Evolutionary conservation across 2,797 vertebrate species (phyloP).

Genomic region (Novumbra hubbsi): DNA sequence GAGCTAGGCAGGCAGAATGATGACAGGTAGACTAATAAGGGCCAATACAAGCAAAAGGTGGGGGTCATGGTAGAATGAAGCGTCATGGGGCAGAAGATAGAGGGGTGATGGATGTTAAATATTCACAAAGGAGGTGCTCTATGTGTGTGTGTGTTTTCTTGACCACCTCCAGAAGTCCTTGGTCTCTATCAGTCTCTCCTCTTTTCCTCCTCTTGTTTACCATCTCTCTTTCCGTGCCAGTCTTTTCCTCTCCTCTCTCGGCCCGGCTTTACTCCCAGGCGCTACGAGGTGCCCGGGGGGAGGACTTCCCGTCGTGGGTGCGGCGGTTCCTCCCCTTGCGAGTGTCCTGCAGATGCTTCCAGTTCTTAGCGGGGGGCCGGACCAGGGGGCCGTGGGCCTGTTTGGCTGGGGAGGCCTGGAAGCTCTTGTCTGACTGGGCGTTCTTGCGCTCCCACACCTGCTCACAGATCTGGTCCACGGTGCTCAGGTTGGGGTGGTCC

Average conservation of each 20-base stretch:
- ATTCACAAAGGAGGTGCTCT: slow-evolving; percentile 44
- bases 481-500: slow-evolving; percentile 86
- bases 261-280: slow-evolving; percentile 70
- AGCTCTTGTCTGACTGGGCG: slow-evolving; percentile 61
- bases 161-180: slow-evolving; percentile 55
- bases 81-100: background rate
- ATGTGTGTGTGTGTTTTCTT: slow-evolving; percentile 19
- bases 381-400: slow-evolving; percentile 46
- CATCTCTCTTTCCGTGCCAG: slow-evolving; percentile 45
- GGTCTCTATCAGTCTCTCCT: slow-evolving; percentile 42
- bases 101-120: slow-evolving; percentile 37
- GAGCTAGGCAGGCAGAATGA: background rate
- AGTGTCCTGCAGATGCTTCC: slow-evolving; percentile 79
- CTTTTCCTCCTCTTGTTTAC: slow-evolving; percentile 30
- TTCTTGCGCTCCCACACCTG: slow-evolving; percentile 82
- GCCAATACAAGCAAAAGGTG: background rate
- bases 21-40: background rate
- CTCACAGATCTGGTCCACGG: slow-evolving; percentile 84
- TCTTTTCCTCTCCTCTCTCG: slow-evolving; percentile 17
- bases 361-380: slow-evolving; percentile 75
- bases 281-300: slow-evolving; percentile 85
- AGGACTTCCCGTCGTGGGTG: slow-evolving; percentile 80
- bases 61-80: slow-evolving; percentile 2
- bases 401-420: slow-evolving; percentile 41
- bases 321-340: slow-evolving; percentile 86